These are phyloP conservation scores for Lithosia quadra DNA, from an alignment of 2,888 invertebrate species.

Conservation along the genomic window DNA sequence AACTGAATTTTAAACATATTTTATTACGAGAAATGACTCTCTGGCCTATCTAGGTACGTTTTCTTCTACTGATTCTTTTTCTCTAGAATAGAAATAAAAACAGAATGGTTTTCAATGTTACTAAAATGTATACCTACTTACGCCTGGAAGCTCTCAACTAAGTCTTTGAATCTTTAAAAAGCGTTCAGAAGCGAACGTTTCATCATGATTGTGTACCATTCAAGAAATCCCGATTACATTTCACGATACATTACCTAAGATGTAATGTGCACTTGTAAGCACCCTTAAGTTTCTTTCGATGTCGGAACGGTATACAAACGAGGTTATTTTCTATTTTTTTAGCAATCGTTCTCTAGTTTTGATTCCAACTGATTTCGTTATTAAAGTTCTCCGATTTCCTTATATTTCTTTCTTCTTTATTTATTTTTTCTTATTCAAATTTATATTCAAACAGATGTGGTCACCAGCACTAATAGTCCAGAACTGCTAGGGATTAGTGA, in stretches of 20 bases:
- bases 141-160: constrained; percentile 2
- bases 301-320: not conserved
- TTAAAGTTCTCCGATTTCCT: constrained; percentile 14
- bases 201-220: constrained; percentile 17
- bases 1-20: no score
- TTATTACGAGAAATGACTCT: no score
- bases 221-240: constrained; percentile 14
- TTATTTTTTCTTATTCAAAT: no score
- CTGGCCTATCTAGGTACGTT: not conserved
- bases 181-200: constrained; percentile 13
- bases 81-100: not conserved
- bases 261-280: not conserved
- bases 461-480: no score
- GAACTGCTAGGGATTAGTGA: not conserved
- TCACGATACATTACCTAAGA: constrained; percentile 15
- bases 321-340: no score
- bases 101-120: not conserved
- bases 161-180: constrained; percentile 12
- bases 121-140: not conserved
- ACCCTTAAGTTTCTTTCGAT: not conserved
- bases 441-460: no score
- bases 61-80: not conserved
- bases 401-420: not conserved
- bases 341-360: not conserved
- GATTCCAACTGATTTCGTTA: not conserved